These are phyloP conservation scores for Dendrolimus kikuchii DNA, from an alignment of 1,140 invertebrate species.

Conservation along the genomic window DNA sequence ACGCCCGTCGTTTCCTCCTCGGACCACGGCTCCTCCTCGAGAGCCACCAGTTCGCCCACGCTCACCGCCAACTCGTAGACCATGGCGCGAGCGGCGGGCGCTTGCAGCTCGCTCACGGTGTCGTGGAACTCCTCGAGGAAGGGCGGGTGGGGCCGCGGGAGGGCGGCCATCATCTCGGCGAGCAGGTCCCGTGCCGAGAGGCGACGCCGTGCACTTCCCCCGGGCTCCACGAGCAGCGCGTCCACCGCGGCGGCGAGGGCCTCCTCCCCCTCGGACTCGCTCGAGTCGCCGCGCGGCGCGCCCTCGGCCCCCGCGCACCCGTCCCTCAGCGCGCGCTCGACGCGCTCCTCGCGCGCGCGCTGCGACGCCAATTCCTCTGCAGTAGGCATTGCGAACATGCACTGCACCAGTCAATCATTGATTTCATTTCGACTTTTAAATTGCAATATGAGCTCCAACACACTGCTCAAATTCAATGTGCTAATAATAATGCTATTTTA, in stretches of 20 bases:
- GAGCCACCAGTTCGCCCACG: not conserved
- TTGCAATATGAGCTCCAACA: not conserved
- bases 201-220: not conserved
- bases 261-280: constrained; percentile 23
- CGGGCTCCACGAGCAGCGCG: constrained; percentile 6
- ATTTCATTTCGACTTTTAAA: not conserved
- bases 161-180: not conserved
- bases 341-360: constrained; percentile 19
- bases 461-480: not conserved
- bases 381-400: constrained; percentile 25
- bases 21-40: not conserved
- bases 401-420: constrained; percentile 7
- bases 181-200: not conserved
- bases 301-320: not conserved
- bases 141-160: not conserved
- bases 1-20: not conserved
- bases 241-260: constrained; percentile 16
- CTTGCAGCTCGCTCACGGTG: not conserved
- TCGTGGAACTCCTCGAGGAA: not conserved
- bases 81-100: not conserved
- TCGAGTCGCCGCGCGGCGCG: constrained; percentile 16
- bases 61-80: not conserved
- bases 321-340: constrained; percentile 5
- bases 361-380: constrained; percentile 28
- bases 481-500: too few relatives aligned